Evolutionary conservation across 2,113 vertebrate species (phyloP).

Genomic region (Tamias sibiricus): DNA sequence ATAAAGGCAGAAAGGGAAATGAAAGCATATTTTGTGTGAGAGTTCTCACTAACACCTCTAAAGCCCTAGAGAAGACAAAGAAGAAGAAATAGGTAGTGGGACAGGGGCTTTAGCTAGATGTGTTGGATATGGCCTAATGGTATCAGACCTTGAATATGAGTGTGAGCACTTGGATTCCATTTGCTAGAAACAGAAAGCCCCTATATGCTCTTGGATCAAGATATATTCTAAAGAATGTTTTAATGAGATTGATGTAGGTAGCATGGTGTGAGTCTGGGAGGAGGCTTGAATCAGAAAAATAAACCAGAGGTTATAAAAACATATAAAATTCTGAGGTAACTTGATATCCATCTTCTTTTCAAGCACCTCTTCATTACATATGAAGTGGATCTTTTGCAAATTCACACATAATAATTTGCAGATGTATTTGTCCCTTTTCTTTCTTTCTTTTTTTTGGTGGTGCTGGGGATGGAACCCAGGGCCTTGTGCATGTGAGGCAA

Average conservation of each 20-base stretch:
- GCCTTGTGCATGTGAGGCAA: no score
- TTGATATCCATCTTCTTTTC: not conserved
- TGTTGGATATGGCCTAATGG: not conserved
- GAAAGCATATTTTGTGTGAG: not conserved
- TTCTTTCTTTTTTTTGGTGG: no score
- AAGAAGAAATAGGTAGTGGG: not conserved
- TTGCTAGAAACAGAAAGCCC: not conserved
- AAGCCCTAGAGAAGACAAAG: not conserved
- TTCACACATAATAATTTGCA: not conserved
- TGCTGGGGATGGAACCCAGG: no score
- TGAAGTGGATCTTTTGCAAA: not conserved
- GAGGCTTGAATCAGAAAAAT: not conserved
- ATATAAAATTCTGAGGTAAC: not conserved
- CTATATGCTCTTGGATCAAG: not conserved
- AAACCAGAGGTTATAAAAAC: not conserved
- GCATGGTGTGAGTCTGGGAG: no score
- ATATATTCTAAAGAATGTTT: not conserved
- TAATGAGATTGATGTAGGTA: not conserved
- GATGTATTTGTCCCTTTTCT: not conserved
- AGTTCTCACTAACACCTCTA: no score
- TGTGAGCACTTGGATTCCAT: not conserved
- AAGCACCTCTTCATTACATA: not conserved
- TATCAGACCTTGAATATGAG: not conserved
- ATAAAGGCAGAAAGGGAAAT: not conserved
- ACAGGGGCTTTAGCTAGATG: accelerated